Evolutionary conservation across 2,888 invertebrate genomes (phyloP), one percentile per base, ranked within the genome.

Genomic region (Pammene aurita): DNA sequence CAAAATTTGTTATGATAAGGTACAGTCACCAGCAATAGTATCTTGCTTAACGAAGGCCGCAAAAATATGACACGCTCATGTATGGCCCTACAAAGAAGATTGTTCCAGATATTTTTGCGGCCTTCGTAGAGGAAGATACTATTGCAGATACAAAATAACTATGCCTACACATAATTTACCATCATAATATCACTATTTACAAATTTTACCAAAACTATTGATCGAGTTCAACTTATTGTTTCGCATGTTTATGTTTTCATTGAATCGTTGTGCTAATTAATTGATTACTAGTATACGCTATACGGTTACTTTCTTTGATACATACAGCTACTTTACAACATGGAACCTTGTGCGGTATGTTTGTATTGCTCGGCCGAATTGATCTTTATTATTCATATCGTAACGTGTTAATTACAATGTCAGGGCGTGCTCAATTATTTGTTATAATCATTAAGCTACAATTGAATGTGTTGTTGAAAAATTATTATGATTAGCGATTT

Each of bases 361-460:
- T 34, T 34, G 18, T 48, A 14, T 38, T 62, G 7, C 18, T 63
- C 18, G 42, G 42, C 1, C 13, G 50, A 55, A 67, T 44, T 58
- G 35, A 57, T 57, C 46, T 34, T 52, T 52, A 16, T 44, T 50
- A 34, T 44, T 42, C 56, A 14, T 42, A 2, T 67, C 14, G 34
- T 50, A 62, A 9, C 10, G 16, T 42, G 18, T 55, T 18, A 46
- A 63, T 68, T 44, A 38, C 34, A 63, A 52, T 63, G 42, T 57
- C 41, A 18, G 18, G n/a, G 10, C 56, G 57, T 48, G 63, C 57
- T 61, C 54, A 68, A 63, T 44, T 52, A 57, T 68, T 57, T 68
- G 14, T 10, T 54, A 11, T 57, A 35, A 56, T 67, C 10, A 34
- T 42, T 58, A 34, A 35, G 26, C 1, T 14, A 14, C 46, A 57